Base-by-base conservation (phyloP, 2,113 vertebrate genomes). In the Aramus guarauna region DNA sequence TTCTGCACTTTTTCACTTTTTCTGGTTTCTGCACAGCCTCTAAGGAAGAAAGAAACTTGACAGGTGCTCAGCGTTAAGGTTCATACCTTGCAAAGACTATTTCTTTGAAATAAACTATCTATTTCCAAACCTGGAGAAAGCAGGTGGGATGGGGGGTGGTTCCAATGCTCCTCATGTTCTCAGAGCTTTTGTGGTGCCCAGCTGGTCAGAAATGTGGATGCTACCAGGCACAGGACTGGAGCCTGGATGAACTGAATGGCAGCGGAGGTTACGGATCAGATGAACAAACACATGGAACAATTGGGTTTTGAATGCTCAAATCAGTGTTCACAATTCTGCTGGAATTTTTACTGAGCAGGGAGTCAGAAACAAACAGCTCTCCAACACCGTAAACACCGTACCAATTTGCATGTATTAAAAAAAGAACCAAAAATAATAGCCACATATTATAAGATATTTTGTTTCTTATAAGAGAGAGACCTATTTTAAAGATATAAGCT, bases 41-140 rank as follows among this genome's bases (percentile, higher is more conserved):
- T 71, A 78, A 92, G 68, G 39, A n/a, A 85, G 22, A 48, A 66
- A 32, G 17, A 68, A 75, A 56, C 21, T 71, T 55, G 43, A 41
- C 64, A 80, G 53, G 62, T 62, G 39, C 27, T 83, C 30, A 39
- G 1, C 2, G 1, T 79, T 91, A 71, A 85, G 67, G 24, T 36
- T 62, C 39, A 60, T 13, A 79, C 23, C 41, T 68, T 79, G 80
- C 37, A 78, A 77, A 90, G 56, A 58, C 21, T 50, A 36, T 32
- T 81, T 77, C 0, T 81, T 74, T 66, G 43, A 78, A 92, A 75
- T 22, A n/a, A 77, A 72, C 16, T 50, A 19, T 20, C 30, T 98
- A 85, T 98, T 98, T 92, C 98, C 97, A 96, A 98, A 98, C 87
- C 98, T 98, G 97, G 98, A 97, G 72, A 95, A 96, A 63, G 98